These are phyloP conservation scores for Hippocampus comes DNA, from an alignment of 2,113 vertebrate species.

Conservation along the genomic window DNA sequence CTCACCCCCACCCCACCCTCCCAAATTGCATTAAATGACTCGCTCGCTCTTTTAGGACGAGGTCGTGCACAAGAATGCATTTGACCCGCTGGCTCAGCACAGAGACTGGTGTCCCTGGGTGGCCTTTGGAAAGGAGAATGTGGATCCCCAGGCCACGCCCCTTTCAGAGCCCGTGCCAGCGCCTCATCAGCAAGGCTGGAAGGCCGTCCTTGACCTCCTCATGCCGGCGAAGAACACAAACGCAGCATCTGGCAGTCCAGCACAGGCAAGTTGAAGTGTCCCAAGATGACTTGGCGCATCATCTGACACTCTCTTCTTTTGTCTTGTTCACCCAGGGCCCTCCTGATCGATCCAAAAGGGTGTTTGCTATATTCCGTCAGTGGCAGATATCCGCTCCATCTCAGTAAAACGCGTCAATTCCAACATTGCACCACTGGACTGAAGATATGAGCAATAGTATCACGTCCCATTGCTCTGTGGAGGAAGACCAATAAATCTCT, in stretches of 20 bases:
- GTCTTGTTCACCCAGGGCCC: conserved; percentile 72
- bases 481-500: conserved; percentile 12
- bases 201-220: conserved; percentile 74
- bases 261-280: conserved; percentile 48
- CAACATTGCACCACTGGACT: conserved; percentile 15
- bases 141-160: conserved; percentile 30
- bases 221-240: conserved; percentile 71
- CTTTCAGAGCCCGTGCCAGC: conserved; percentile 17
- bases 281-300: not conserved
- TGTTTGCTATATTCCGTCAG: conserved; percentile 91
- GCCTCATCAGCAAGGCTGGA: conserved; percentile 79
- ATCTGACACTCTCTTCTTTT: not conserved
- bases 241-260: conserved; percentile 45
- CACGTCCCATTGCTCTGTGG: conserved; percentile 26
- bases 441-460: conserved; percentile 29
- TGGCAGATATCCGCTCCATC: conserved; percentile 81
- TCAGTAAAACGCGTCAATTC: conserved; percentile 52
- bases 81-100: conserved; percentile 88
- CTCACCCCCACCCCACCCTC: not conserved
- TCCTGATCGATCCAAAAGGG: conserved; percentile 86
- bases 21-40: not conserved
- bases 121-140: conserved; percentile 52
- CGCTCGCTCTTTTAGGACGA: conserved; percentile 67
- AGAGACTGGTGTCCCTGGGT: conserved; percentile 97
- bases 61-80: conserved; percentile 70